phyloP scores from a whole-genome alignment of 2,113 vertebrate genomes.

The Lepidothrix coronata region DNA sequence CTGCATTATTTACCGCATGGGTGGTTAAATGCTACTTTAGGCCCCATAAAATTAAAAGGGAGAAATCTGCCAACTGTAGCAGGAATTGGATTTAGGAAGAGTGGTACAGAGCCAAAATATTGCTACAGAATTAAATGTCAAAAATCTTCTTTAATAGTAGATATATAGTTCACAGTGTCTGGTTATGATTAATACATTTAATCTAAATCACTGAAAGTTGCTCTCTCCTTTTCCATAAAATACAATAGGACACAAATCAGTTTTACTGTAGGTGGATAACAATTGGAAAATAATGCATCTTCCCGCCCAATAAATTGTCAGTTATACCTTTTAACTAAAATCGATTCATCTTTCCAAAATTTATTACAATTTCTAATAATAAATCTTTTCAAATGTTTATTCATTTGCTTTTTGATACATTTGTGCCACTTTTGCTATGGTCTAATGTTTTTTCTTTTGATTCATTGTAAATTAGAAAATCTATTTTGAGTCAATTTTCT shows the following conservation, averaged over 20 bases:
- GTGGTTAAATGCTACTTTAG: conserved; percentile 97
- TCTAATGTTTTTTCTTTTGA: conserved; percentile 95
- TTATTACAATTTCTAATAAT: conserved; percentile 95
- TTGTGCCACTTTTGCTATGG: conserved; percentile 97
- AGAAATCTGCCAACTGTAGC: conserved; percentile 90
- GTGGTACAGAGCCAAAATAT: conserved; percentile 96
- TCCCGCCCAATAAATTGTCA: conserved; percentile 99
- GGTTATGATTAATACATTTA: conserved; percentile 99
- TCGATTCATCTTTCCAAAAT: conserved; percentile 96
- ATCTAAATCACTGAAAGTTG: conserved; percentile 99
- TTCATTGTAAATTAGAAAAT: conserved; percentile 97
- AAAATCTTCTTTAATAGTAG: conserved; percentile 97
- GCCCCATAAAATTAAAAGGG: conserved; percentile 98
- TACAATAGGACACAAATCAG: conserved; percentile 99
- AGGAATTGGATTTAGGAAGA: conserved; percentile 93
- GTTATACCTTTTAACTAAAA: conserved; percentile 99
- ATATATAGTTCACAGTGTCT: conserved; percentile 98
- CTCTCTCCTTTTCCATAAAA: conserved; percentile 98
- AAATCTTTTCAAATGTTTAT: conserved; percentile 99
- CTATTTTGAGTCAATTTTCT: conserved; percentile 97
- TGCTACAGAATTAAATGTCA: conserved; percentile 99
- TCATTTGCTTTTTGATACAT: conserved; percentile 99
- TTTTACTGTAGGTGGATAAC: conserved; percentile 98
- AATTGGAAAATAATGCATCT: conserved; percentile 99
- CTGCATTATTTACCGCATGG: conserved; percentile 97